These are phyloP conservation scores for Oncorhynchus masou DNA, from an alignment of 2,113 vertebrate genomes.

Conservation along the genomic window DNA sequence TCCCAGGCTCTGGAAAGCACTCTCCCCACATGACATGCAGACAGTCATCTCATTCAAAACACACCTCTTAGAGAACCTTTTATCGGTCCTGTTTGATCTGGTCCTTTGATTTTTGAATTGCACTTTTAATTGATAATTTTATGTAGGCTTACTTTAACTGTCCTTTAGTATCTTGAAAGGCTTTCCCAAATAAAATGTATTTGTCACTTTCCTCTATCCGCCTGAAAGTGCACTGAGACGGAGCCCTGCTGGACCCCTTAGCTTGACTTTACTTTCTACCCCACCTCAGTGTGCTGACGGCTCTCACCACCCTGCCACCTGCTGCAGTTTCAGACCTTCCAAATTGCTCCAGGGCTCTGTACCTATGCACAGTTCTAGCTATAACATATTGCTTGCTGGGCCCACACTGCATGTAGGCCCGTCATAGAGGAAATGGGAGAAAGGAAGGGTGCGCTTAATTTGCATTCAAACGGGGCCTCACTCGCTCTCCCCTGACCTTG, in stretches of 20 bases:
- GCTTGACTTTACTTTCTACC: constrained; percentile 4
- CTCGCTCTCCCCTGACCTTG: constrained; percentile 30
- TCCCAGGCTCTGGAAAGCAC: no score
- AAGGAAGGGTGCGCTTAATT: not conserved
- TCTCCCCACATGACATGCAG: no score
- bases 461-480: constrained; percentile 1
- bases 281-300: constrained; percentile 29
- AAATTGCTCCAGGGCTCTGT: not conserved
- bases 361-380: not conserved
- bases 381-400: constrained; percentile 1
- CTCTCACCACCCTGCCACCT: constrained; percentile 5
- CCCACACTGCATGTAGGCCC: constrained; percentile 40
- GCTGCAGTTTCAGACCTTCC: constrained; percentile 16
- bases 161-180: no score
- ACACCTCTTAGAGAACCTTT: no score
- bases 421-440: not conserved
- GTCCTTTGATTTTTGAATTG: no score
- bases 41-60: no score
- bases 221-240: not conserved
- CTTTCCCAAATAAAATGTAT: no score
- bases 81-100: no score
- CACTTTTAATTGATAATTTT: no score
- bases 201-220: no score
- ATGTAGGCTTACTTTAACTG: no score
- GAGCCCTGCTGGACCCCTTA: constrained; percentile 2